phyloP scores from a whole-genome alignment of 2,797 vertebrate genomes.

The Holocentrus rufus region DNA sequence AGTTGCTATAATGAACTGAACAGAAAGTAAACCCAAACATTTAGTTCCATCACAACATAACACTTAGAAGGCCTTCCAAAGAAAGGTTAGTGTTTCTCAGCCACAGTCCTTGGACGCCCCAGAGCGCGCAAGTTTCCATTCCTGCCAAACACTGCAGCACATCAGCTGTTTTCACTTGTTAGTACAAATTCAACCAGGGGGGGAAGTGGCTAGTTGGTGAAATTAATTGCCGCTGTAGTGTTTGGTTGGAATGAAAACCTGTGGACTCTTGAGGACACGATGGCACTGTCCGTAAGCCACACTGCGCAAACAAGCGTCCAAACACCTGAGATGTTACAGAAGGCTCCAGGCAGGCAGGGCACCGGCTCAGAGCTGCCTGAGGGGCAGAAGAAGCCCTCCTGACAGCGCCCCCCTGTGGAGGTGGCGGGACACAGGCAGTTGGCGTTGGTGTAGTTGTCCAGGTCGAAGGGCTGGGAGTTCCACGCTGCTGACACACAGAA shows the following conservation, averaged over 20 bases:
- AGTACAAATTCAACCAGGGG: too few species aligned
- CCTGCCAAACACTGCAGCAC: too few species aligned
- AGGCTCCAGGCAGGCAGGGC: conserved; percentile 85
- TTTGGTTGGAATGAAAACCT: too few species aligned
- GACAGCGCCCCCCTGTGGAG: conserved; percentile 91
- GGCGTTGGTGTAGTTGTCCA: conserved; percentile 94
- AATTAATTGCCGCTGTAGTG: neutral
- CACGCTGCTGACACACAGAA: conserved; percentile 94
- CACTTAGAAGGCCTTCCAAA: neutral
- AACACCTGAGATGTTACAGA: conserved; percentile 89
- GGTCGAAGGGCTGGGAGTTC: conserved; percentile 92
- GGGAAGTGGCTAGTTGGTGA: too few species aligned
- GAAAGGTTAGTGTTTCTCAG: neutral
- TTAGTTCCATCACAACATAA: neutral
- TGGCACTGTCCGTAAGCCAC: too few species aligned
- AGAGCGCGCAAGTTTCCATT: too few species aligned
- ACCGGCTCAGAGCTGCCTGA: conserved; percentile 87
- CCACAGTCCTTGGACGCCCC: too few species aligned
- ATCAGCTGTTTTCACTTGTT: too few species aligned
- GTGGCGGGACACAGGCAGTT: conserved; percentile 96
- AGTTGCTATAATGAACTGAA: neutral
- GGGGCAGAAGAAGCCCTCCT: conserved; percentile 89
- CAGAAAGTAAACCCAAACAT: neutral
- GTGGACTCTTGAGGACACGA: too few species aligned
- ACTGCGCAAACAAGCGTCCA: neutral